phyloP scores from a whole-genome alignment of 1,140 invertebrate species.

The Mizuhopecten yessoensis region DNA sequence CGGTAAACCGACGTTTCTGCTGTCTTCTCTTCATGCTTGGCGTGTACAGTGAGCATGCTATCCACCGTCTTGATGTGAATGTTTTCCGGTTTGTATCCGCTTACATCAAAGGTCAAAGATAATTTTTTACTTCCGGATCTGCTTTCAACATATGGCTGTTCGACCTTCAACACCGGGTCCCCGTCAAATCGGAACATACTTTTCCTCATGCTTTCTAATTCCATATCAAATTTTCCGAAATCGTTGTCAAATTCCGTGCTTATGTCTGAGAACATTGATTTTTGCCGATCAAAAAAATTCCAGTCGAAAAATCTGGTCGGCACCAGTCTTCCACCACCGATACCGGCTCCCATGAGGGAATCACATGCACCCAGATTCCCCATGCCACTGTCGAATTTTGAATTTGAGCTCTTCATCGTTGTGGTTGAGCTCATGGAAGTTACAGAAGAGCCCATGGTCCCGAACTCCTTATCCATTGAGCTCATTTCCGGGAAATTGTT shows the following conservation, averaged over 20 bases:
- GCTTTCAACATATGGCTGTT: conserved; percentile 76
- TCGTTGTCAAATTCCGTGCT: conserved; percentile 70
- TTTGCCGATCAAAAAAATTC: conserved; percentile 79
- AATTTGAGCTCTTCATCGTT: neutral
- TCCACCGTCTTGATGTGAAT: conserved; percentile 79
- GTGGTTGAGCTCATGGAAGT: neutral
- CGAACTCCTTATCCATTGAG: neutral
- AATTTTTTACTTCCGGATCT: conserved; percentile 76
- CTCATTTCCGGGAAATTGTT: neutral
- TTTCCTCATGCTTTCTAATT: conserved; percentile 74
- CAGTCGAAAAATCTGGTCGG: conserved; percentile 72
- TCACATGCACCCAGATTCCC: neutral
- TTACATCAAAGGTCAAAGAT: conserved; percentile 79
- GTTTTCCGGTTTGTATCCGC: conserved; percentile 80
- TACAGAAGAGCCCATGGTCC: neutral
- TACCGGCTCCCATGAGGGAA: neutral
- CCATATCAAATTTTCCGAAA: conserved; percentile 72
- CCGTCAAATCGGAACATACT: conserved; percentile 74
- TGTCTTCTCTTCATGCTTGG: conserved; percentile 77
- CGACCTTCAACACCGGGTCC: conserved; percentile 70
- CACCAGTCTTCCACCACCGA: conserved; percentile 62
- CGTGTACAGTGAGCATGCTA: conserved; percentile 75
- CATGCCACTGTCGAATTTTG: neutral
- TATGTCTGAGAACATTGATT: conserved; percentile 72
- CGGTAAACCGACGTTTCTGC: conserved; percentile 74